Conservation (phyloP, 2,888 invertebrate species). For the Halictus ligatus region DNA sequence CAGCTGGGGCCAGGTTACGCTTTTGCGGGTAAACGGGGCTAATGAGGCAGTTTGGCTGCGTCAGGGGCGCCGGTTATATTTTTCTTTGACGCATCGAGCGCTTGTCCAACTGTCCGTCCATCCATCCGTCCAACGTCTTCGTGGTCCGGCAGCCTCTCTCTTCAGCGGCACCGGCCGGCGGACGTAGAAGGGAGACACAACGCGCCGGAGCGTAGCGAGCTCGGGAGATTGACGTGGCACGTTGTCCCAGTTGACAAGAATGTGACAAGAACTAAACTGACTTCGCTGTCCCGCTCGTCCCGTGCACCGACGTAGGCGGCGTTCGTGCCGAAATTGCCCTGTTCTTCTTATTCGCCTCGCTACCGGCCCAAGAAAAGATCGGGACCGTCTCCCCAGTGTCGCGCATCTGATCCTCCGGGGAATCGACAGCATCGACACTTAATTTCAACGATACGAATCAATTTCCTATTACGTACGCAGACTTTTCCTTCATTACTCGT, state of each 20-base stretch:
- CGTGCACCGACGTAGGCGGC: conserved; percentile 71
- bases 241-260: conserved; percentile 83
- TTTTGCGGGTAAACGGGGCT: conserved; percentile 81
- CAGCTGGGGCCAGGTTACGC: conserved; percentile 57
- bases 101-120: conserved; percentile 80
- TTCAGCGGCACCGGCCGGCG: conserved; percentile 19
- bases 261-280: conserved; percentile 83
- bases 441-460: background rate
- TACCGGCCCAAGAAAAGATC: conserved; percentile 25
- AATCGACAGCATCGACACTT: conserved; percentile 2
- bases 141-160: conserved; percentile 60
- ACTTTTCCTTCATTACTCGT: background rate
- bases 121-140: conserved; percentile 72
- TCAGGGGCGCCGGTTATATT: conserved; percentile 82
- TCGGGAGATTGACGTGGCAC: conserved; percentile 83
- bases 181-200: conserved; percentile 53
- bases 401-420: background rate
- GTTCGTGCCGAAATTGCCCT: conserved; percentile 64
- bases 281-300: conserved; percentile 76
- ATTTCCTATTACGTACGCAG: background rate
- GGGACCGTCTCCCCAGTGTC: background rate
- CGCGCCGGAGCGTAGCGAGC: conserved; percentile 74
- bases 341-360: conserved; percentile 65
- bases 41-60: conserved; percentile 83
- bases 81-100: conserved; percentile 83